These are phyloP conservation scores for Cygnus olor DNA, from an alignment of 2,797 vertebrate genomes.

Conservation along the genomic window DNA sequence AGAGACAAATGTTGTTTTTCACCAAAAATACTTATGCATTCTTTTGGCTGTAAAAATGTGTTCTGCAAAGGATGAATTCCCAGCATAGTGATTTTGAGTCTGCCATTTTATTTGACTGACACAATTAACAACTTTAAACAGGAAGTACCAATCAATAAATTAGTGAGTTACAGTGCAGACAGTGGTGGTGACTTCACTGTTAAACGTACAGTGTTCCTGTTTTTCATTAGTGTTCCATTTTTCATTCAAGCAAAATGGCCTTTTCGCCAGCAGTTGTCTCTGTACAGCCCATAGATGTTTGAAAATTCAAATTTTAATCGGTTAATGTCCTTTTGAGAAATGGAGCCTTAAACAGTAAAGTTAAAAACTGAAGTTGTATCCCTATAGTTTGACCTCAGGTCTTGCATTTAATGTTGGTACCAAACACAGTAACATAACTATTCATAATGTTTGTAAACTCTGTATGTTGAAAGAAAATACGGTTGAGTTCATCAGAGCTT, in stretches of 20 bases:
- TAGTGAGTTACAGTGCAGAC: background rate
- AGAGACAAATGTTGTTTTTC: background rate
- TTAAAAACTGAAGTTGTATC: background rate
- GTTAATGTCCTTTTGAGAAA: background rate
- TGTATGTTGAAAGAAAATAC: background rate
- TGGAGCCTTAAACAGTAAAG: background rate
- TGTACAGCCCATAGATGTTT: background rate
- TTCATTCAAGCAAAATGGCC: accelerated
- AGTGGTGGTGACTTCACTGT: background rate
- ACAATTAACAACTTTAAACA: background rate
- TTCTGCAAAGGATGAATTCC: background rate
- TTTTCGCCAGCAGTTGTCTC: background rate
- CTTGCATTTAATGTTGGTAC: background rate
- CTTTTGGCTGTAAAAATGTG: background rate
- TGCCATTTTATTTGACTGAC: background rate
- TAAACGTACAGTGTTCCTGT: background rate
- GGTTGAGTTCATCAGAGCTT: background rate
- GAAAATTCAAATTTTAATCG: background rate
- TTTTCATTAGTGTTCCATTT: background rate
- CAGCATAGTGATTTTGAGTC: background rate
- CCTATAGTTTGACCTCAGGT: background rate
- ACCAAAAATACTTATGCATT: background rate
- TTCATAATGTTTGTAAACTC: background rate
- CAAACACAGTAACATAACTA: background rate
- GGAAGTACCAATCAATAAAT: background rate